These are phyloP conservation scores for Festucalex cinctus DNA, from an alignment of 2,113 vertebrate species.

Conservation along the genomic window DNA sequence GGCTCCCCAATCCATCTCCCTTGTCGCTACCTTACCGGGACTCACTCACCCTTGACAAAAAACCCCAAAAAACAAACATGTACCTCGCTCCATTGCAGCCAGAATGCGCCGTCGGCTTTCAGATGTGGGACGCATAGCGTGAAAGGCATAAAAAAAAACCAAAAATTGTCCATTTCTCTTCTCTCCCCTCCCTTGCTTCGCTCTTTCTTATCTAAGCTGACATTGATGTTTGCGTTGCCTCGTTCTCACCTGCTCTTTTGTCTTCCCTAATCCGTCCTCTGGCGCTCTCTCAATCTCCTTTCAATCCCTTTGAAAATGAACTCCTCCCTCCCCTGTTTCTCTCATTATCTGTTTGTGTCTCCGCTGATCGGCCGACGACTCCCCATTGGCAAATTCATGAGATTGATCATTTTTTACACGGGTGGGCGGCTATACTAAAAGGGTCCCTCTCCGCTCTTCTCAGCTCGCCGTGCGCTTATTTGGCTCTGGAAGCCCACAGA, in stretches of 20 bases:
- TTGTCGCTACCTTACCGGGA: constrained; percentile 59
- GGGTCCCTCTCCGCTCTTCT: constrained; percentile 2
- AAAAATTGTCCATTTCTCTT: constrained; percentile 26
- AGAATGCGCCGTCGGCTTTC: constrained; percentile 43
- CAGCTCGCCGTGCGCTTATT: constrained; percentile 19
- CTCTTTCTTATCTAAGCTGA: constrained; percentile 24
- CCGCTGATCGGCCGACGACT: constrained; percentile 48
- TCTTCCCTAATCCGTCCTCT: constrained; percentile 35
- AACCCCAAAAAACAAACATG: constrained; percentile 61
- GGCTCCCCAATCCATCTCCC: constrained; percentile 30
- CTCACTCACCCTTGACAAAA: constrained; percentile 61
- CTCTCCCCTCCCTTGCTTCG: background rate
- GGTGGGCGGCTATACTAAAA: constrained; percentile 54
- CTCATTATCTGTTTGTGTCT: constrained; percentile 53
- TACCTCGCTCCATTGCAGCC: constrained; percentile 45
- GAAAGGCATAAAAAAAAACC: constrained; percentile 27
- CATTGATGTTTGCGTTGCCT: constrained; percentile 29
- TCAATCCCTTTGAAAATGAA: constrained; percentile 32
- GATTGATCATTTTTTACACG: constrained; percentile 60
- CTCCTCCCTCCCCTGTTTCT: constrained; percentile 9
- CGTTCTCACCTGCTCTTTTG: constrained; percentile 55
- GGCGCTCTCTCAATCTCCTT: constrained; percentile 22
- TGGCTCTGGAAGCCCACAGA: constrained; percentile 23
- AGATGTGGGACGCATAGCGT: constrained; percentile 43
- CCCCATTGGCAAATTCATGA: constrained; percentile 61